Base-by-base conservation (phyloP, 1,140 invertebrate genomes). In the Metopolophium dirhodum region DNA sequence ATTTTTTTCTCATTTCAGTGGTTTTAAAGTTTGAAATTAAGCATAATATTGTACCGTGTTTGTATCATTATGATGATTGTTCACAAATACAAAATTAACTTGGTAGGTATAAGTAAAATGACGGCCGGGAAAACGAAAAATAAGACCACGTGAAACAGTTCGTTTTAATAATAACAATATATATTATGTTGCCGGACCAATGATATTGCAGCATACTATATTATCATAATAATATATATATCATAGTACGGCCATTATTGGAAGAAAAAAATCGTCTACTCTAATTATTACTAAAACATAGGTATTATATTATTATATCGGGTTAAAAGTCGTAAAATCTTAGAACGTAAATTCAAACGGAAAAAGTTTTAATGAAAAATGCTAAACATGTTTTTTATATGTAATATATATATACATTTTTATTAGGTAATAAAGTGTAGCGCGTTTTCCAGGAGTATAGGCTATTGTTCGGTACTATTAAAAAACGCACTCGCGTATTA, bases 281-380 rank as follows among this genome's bases (percentile, higher is more conserved):
- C 26, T 86, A 86, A 30, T 47, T 86, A 47, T 47, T 47, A 47
- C 61, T 77, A 77, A 77, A 77, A 77, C 61, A n/a, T 18, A 7
- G 61, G 61, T 77, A 77, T 77, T 77, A 88, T 88, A 51, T 35
- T 61, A 68, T 68, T 68, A 89, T 89, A 54, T 51, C 18, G n/a
- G 3, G 49, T 89, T 23, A 37, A 54, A 41, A 90, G 88, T 61
- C 88, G 54, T 90, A 90, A 41, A 61, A 90, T 54, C 49, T 89
- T 37, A 41, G 54, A 37, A 90, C 23, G 51, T 41, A 41, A 90
- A 77, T 30, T 9, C 30, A 88, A 88, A 49, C 45, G 85, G 18
- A 87, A 88, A 51, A 88, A 88, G 77, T 91, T 91, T 49, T 91
- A 91, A 90, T 90, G 89, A 90, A 90, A 77, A 90, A 90, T 90